Evolutionary conservation across 2,888 invertebrate genomes (phyloP).

Genomic region (Acrobasis consociella): DNA sequence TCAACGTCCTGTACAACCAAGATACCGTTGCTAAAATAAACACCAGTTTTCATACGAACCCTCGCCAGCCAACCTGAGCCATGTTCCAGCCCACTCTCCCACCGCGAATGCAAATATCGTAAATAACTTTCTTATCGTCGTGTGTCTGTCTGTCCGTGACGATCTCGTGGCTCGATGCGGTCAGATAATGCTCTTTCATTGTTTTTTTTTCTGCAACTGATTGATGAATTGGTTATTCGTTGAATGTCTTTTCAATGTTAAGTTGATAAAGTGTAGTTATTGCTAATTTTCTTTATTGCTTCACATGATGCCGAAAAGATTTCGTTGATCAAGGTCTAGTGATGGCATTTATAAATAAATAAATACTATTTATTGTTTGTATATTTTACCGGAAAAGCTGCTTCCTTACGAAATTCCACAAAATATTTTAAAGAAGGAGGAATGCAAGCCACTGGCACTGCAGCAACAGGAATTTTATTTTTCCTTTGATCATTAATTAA

Average conservation of each 20-base stretch:
- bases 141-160: conserved; percentile 42
- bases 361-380: too few species aligned
- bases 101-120: conserved; percentile 37
- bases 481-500: background rate
- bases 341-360: too few species aligned
- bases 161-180: conserved; percentile 35
- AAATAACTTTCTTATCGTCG: conserved; percentile 47
- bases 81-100: conserved; percentile 26
- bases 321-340: too few species aligned
- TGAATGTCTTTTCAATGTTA: background rate
- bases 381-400: too few species aligned
- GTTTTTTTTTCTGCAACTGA: conserved; percentile 1
- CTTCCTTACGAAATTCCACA: too few species aligned
- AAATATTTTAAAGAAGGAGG: too few species aligned
- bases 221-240: background rate
- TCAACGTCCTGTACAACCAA: too few species aligned
- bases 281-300: too few species aligned
- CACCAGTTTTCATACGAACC: background rate
- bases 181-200: conserved; percentile 25
- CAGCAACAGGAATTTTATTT: background rate
- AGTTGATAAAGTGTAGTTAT: background rate
- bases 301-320: too few species aligned
- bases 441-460: too few species aligned
- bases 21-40: conserved; percentile 4
- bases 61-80: conserved; percentile 14